Evolutionary conservation across 2,888 invertebrate species (phyloP).

Genomic region (Pogonocherus hispidulus): DNA sequence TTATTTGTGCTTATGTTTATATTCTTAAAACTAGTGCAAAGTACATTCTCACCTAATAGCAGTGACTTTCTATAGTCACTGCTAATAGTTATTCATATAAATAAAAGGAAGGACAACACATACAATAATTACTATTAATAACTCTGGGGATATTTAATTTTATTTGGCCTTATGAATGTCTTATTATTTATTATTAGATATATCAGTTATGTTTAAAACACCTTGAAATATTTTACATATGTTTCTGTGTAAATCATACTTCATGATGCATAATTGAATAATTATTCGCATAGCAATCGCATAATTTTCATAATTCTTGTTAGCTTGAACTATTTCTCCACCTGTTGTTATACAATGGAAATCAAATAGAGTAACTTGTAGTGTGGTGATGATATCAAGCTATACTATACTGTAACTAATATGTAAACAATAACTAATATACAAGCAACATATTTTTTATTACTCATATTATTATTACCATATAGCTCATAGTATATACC

Average conservation of each 20-base stretch:
- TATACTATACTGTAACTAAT: too few relatives aligned
- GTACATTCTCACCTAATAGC: neutral
- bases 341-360: too few relatives aligned
- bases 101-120: neutral
- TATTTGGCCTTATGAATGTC: neutral
- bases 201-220: neutral
- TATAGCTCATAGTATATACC: too few relatives aligned
- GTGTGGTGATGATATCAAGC: too few relatives aligned
- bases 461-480: too few relatives aligned
- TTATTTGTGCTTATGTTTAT: too few relatives aligned
- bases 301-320: slow-evolving; percentile 1
- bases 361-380: too few relatives aligned
- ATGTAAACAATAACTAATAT: too few relatives aligned
- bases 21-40: neutral
- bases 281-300: neutral
- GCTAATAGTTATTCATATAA: neutral
- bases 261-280: neutral
- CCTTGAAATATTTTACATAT: neutral
- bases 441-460: too few relatives aligned
- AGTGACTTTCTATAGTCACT: too few relatives aligned
- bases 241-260: neutral
- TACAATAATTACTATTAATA: neutral
- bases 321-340: too few relatives aligned
- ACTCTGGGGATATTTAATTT: neutral
- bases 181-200: neutral